Evolutionary conservation across 2,888 invertebrate species (phyloP).

Genomic region (Leptopilina drosophilae): DNA sequence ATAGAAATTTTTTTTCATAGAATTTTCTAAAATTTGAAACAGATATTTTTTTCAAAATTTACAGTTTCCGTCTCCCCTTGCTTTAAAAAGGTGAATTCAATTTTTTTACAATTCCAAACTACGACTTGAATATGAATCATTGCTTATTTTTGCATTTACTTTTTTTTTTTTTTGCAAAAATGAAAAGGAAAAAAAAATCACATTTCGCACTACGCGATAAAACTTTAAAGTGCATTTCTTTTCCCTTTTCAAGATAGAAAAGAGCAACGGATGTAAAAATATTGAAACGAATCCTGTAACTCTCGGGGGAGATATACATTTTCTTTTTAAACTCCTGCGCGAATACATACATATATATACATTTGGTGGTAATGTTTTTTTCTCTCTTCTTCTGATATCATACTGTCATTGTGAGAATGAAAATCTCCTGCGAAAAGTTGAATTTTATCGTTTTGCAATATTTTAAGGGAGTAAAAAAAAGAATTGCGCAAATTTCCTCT

Average conservation of each 20-base stretch:
- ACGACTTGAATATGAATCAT: not conserved
- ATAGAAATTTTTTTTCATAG: no score
- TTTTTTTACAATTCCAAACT: no score
- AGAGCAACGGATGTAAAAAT: constrained; percentile 1
- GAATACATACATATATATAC: not conserved
- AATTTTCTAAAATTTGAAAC: no score
- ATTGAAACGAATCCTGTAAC: constrained; percentile 1
- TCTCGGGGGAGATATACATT: not conserved
- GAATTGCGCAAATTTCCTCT: no score
- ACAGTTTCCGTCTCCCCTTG: no score
- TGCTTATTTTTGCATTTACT: not conserved
- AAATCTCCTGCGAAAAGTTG: not conserved
- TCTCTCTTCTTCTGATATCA: not conserved
- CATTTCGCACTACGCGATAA: not conserved
- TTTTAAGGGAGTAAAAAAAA: not conserved
- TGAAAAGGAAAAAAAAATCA: not conserved
- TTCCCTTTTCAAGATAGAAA: not conserved
- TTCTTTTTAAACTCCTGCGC: not conserved
- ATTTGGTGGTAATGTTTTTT: not conserved
- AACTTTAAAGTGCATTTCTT: constrained; percentile 1
- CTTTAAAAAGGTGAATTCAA: no score
- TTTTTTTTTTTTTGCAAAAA: not conserved
- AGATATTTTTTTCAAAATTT: no score
- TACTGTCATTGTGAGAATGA: not conserved
- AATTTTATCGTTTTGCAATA: constrained; percentile 9